Evolutionary conservation across 2,113 vertebrate species (phyloP), one percentile per base, ranked within the genome.

Genomic region (Dasypus novemcinctus): DNA sequence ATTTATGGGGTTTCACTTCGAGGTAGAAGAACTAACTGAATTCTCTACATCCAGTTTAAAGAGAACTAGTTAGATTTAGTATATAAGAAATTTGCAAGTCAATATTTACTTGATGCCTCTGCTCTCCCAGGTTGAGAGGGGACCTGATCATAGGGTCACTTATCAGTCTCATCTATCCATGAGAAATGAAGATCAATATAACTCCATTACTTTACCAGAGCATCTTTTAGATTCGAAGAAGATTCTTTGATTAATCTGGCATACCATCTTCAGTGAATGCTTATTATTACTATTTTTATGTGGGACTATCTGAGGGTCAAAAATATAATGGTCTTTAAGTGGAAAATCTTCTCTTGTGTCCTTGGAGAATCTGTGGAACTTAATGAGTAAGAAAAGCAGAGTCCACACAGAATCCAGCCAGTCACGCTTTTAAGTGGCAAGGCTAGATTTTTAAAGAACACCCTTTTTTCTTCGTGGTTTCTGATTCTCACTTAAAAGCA

Each of bases 401-500:
- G 87, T 74, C 23, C 20, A 91, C 18, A 12, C 72, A 89, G 57
- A 96, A 90, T 74, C 23, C 20, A 91, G 29, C 46, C 61, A 83
- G 33, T 74, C 15, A 36, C 36, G 13, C n/a, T 76, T 74, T 25
- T 23, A 63, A 59, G 1, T 61, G n/a, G 38, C 10, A 82, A 97
- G n/a, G 12, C 29, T 90, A 27, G 5, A 54, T 17, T 52, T 75
- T 83, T 75, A 21, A 94, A 94, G 93, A 74, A 7, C 2, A 79
- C 7, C 36, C 2, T 75, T 80, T 72, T 78, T 41, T 25, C 4
- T 79, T 82, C 36, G 43, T 75, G 61, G 6, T 91, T 93, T 66
- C 66, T 72, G 6, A 29, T 94, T 71, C 38, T 93, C 61, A 93
- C 68, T 96, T 80, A 10, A 74, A 95, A 95, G 5, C 71, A 61